Percentiles rank a stretch among this genome's conserved stretches.
Evolutionary conservation across 2,113 vertebrate genomes (phyloP).

Genomic region (Epinephelus cyanopodus): DNA sequence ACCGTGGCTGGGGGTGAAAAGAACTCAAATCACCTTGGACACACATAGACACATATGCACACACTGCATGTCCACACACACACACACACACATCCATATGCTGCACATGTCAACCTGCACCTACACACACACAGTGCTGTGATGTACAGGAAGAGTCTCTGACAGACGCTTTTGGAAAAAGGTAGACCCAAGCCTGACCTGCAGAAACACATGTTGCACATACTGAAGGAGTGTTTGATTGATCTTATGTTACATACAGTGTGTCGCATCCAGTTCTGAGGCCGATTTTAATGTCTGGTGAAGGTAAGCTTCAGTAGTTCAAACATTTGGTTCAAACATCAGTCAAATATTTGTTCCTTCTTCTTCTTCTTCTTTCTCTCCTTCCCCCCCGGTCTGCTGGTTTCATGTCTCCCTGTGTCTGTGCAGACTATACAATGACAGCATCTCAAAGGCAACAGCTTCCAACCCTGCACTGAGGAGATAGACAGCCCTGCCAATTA

Average conservation of each 20-base stretch:
- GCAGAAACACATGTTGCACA: neutral
- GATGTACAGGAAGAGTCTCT: neutral
- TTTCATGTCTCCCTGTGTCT: slow-evolving; percentile 46
- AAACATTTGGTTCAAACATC: slow-evolving; percentile 31
- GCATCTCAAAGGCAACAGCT: slow-evolving; percentile 58
- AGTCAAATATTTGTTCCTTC: slow-evolving; percentile 24
- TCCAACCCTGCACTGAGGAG: slow-evolving; percentile 40
- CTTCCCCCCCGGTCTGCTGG: neutral
- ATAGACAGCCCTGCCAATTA: slow-evolving; percentile 67
- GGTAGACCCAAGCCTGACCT: neutral
- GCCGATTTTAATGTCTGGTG: slow-evolving; percentile 13
- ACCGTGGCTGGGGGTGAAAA: slow-evolving; percentile 17
- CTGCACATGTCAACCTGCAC: neutral
- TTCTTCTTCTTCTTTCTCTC: neutral
- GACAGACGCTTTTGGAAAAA: neutral
- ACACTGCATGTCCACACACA: neutral
- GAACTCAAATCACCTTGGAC: slow-evolving; percentile 42
- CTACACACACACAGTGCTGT: neutral
- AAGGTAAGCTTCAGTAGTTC: slow-evolving; percentile 11
- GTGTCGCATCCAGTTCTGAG: neutral
- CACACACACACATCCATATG: slow-evolving; percentile 4
- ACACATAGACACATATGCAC: neutral
- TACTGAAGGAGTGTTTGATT: neutral
- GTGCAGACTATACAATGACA: slow-evolving; percentile 47
- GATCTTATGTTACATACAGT: neutral